Evolutionary conservation across 1,140 invertebrate species (phyloP), one percentile per base, ranked within the genome.

Genomic region (Cherax quadricarinatus): DNA sequence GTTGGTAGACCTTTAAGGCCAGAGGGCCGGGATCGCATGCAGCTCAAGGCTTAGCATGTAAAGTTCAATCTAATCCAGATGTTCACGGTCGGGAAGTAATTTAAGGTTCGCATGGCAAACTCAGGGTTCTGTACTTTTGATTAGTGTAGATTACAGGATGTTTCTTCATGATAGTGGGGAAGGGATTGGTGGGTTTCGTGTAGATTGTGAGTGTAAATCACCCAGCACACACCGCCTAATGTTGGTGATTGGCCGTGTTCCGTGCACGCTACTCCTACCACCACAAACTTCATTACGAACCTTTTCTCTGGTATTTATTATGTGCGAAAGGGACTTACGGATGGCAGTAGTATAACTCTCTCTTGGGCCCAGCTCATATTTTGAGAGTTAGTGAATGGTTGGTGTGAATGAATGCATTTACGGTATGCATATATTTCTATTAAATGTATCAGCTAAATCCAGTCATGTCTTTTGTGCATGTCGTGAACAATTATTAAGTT

Each of bases 81-180:
- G 88, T 83, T 83, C 88, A 70, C 80, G 62, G 48, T 41, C n/a
- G 48, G 21, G 16, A 49, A 57, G 41, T 89, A 89, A 89, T 89
- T 82, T 30, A 57, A 70, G 88, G 66, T 70, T 89, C 62, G 66
- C 88, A 73, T 51, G 60, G 88, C 62, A 70, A 89, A 89, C 66
- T 82, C 80, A 1, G 24, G 88, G 80, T 82, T 82, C 88, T 82
- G 88, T 81, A 82, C 78, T 81, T 75, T 89, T 75, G 80, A 84
- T 89, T 89, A 88, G 62, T 60, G 60, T 75, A 89, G 88, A 89
- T 89, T 89, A 89, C 84, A 89, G 80, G 53, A 70, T 84, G 88
- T 89, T 84, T 3, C 41, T 30, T 66, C 18, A 41, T 84, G 88
- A 89, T 89, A 30, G 70, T 21, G 62, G 80, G 88, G 48, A 9